Percentiles rank a stretch among this genome's conserved stretches.
phyloP scores from a whole-genome alignment of 2,113 vertebrate species.

The Thymallus thymallus region DNA sequence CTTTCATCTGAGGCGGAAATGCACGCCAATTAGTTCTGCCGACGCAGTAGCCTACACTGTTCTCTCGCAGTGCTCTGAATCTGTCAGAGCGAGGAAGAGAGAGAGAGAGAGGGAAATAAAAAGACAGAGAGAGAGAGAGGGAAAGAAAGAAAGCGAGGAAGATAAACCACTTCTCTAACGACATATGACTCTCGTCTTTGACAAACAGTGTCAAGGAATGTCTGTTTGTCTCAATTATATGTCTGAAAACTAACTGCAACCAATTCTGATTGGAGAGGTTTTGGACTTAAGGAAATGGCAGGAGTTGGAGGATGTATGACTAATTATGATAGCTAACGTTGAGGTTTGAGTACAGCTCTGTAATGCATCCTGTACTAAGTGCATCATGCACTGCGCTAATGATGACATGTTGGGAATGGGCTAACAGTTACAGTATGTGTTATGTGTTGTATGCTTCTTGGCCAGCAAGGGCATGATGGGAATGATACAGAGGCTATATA shows the following conservation, averaged over 20 bases:
- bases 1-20: conserved; percentile 43
- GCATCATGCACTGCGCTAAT: background rate
- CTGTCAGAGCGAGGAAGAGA: conserved; percentile 31
- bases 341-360: background rate
- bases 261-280: background rate
- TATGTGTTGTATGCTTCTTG: background rate
- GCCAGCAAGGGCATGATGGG: background rate
- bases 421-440: background rate
- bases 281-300: too few relatives aligned
- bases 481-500: background rate
- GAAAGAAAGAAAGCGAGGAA: background rate
- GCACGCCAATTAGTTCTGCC: conserved; percentile 37
- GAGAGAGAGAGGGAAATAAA: background rate
- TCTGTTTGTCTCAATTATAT: background rate
- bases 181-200: conserved; percentile 3
- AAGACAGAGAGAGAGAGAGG: background rate
- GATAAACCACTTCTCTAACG: conserved; percentile 8
- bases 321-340: background rate
- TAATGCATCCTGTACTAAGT: background rate
- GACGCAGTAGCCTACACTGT: conserved; percentile 8
- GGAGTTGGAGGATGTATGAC: too few relatives aligned
- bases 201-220: conserved; percentile 4
- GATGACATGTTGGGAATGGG: background rate
- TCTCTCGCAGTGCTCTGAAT: conserved; percentile 48
- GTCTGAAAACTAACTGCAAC: background rate